A percentile compares a stretch with the other conserved stretches of the same genome.
These are phyloP conservation scores for Helobdella robusta DNA, from an alignment of 2,888 invertebrate species.

Conservation along the genomic window DNA sequence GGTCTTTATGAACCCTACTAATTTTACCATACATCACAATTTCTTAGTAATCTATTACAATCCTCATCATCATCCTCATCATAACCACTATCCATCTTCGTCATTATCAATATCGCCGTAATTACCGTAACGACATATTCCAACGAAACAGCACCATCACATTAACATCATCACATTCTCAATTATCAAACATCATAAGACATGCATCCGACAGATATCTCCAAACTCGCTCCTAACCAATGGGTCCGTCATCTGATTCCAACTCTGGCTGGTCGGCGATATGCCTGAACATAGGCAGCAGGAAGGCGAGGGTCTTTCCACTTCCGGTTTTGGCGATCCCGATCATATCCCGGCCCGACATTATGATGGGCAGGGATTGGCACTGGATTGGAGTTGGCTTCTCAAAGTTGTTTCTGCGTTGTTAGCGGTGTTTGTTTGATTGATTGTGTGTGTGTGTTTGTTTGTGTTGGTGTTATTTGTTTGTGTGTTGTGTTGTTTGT, in stretches of 20 bases:
- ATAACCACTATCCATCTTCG: too few relatives aligned
- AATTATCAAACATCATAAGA: neutral
- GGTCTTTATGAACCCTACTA: too few relatives aligned
- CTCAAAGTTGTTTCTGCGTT: constrained; percentile 65
- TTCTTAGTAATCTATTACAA: too few relatives aligned
- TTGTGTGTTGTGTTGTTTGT: too few relatives aligned
- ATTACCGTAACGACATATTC: too few relatives aligned
- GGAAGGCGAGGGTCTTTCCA: constrained; percentile 94
- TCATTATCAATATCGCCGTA: too few relatives aligned
- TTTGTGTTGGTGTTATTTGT: too few relatives aligned
- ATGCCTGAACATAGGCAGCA: constrained; percentile 92
- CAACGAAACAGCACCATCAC: too few relatives aligned
- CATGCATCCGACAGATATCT: neutral
- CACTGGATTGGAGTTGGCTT: constrained; percentile 98
- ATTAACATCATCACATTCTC: neutral
- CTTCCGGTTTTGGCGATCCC: constrained; percentile 98
- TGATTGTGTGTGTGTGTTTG: too few relatives aligned
- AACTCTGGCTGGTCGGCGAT: constrained; percentile 83
- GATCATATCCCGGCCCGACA: constrained; percentile 89
- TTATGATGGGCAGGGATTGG: constrained; percentile 86
- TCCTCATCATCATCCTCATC: too few relatives aligned
- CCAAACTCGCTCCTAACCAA: constrained; percentile 52
- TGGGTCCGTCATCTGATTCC: constrained; percentile 94
- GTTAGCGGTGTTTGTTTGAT: too few relatives aligned
- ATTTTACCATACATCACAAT: too few relatives aligned